phyloP scores from a whole-genome alignment of 1,140 invertebrate species.

The Diachasma alloeum region DNA sequence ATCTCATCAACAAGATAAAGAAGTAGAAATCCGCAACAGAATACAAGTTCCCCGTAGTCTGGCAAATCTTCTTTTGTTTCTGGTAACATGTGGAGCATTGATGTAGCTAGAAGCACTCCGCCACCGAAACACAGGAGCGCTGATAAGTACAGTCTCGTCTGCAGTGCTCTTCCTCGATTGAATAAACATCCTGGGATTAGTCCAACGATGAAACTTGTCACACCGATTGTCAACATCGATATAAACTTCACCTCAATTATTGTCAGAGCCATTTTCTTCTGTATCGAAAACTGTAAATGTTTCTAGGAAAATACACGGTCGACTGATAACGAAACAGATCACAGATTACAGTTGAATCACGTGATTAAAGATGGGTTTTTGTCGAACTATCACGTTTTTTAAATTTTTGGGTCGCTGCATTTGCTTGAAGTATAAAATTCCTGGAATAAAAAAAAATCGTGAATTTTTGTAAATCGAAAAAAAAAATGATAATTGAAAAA shows the following conservation, averaged over 20 bases:
- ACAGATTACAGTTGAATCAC: background rate
- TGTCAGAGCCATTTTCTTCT: conserved; percentile 19
- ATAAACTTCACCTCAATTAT: conserved; percentile 71
- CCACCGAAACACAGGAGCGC: conserved; percentile 82
- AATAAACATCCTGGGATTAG: conserved; percentile 72
- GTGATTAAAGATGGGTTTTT: background rate
- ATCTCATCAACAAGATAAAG: conserved; percentile 83
- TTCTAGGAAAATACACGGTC: background rate
- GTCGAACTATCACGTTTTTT: background rate
- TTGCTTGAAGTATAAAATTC: too few species aligned
- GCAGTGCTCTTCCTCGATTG: conserved; percentile 64
- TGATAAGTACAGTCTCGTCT: conserved; percentile 68
- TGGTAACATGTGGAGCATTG: conserved; percentile 83
- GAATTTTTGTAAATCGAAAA: too few species aligned
- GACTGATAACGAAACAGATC: background rate
- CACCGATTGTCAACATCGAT: conserved; percentile 74
- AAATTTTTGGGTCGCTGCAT: too few species aligned
- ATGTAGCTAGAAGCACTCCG: conserved; percentile 84
- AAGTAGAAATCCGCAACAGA: conserved; percentile 81
- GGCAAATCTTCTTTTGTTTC: conserved; percentile 72
- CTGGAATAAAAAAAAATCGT: too few species aligned
- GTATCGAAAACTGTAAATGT: background rate
- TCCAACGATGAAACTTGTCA: conserved; percentile 74
- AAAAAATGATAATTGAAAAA: too few species aligned
- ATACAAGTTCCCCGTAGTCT: conserved; percentile 73